phyloP scores from a whole-genome alignment of 2,113 vertebrate genomes.

The Boulengeromyrus knoepffleri region DNA sequence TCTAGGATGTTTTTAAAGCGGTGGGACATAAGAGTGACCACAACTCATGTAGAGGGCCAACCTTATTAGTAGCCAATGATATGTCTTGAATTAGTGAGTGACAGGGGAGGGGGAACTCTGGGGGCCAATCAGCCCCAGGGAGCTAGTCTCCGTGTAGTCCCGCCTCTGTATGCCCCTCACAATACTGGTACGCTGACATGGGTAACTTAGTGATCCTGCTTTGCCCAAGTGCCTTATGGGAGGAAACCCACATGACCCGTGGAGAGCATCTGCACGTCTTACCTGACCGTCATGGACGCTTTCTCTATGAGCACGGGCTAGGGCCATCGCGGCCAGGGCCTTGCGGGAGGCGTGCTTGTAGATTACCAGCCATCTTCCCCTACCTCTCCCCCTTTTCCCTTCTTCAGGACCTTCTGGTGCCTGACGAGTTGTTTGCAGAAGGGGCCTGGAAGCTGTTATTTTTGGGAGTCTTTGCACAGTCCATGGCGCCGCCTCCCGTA shows the following conservation, averaged over 20 bases:
- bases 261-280: not conserved
- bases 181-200: not conserved
- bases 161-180: not conserved
- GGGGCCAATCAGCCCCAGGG: not conserved
- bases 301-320: not conserved
- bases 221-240: not conserved
- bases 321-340: not conserved
- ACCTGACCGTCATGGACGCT: not conserved
- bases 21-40: not conserved
- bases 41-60: not conserved
- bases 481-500: slow-evolving; percentile 37
- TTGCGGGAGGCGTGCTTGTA: slow-evolving; percentile 35
- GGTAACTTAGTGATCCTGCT: not conserved
- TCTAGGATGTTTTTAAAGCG: not conserved
- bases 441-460: slow-evolving; percentile 32
- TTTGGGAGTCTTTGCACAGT: slow-evolving; percentile 30
- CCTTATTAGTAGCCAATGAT: not conserved
- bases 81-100: not conserved
- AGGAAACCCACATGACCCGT: not conserved
- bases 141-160: not conserved
- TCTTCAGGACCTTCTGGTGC: slow-evolving; percentile 35
- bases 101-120: not conserved
- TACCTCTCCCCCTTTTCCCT: slow-evolving; percentile 23
- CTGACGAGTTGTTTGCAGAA: slow-evolving; percentile 12
- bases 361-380: slow-evolving; percentile 36